phyloP scores from a whole-genome alignment of 1,140 invertebrate species.

The Amyelois transitella region DNA sequence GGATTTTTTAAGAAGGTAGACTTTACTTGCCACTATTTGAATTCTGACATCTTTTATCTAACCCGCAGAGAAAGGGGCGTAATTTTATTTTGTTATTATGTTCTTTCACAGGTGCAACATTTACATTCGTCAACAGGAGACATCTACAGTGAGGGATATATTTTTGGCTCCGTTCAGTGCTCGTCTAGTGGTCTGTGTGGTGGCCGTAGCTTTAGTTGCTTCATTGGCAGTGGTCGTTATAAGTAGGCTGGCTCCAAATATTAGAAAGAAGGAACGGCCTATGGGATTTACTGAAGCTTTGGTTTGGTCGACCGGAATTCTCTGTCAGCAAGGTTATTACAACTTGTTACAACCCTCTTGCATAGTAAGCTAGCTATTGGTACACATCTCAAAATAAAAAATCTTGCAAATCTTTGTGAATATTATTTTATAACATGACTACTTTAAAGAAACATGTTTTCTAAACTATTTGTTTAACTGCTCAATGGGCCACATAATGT shows the following conservation, averaged over 20 bases:
- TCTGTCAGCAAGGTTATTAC: constrained; percentile 78
- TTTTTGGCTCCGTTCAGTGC: constrained; percentile 77
- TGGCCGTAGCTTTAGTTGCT: constrained; percentile 69
- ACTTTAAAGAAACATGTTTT: too few species aligned
- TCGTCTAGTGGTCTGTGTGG: constrained; percentile 71
- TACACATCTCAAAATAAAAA: too few species aligned
- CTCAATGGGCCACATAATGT: too few species aligned
- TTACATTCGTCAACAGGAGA: constrained; percentile 77
- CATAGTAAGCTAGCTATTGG: too few species aligned
- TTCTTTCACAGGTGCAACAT: constrained; percentile 75
- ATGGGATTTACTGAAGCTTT: constrained; percentile 73
- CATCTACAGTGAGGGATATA: constrained; percentile 76
- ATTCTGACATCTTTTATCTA: too few species aligned
- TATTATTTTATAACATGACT: too few species aligned
- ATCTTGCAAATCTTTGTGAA: too few species aligned
- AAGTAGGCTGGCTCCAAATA: constrained; percentile 39
- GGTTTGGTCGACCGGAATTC: constrained; percentile 77
- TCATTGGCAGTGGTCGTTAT: constrained; percentile 71
- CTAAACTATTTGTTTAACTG: neutral
- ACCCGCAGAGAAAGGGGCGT: too few species aligned
- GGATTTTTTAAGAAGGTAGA: too few species aligned
- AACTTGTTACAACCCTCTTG: too few species aligned
- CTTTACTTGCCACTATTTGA: too few species aligned
- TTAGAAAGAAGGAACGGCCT: constrained; percentile 30
- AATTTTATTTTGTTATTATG: constrained; percentile 4